Percentiles rank a stretch among this genome's conserved stretches.
Conservation (phyloP, 2,113 vertebrate species). For the Aix galericulata region DNA sequence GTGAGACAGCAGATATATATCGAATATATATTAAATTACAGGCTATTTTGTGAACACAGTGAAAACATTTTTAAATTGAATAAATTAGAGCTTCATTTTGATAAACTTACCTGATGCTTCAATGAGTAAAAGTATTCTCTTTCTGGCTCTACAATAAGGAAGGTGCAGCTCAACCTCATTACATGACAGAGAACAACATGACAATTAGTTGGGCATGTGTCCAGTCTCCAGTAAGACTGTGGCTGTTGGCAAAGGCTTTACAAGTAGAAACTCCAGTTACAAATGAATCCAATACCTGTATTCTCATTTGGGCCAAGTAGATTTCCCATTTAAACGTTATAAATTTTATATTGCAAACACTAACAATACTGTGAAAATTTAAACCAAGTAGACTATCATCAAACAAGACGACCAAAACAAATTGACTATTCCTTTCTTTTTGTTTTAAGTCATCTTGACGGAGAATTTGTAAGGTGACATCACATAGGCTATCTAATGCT, state of each 20-base stretch:
- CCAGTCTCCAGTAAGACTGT: background rate
- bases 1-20: background rate
- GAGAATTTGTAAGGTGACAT: background rate
- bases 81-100: no score
- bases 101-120: background rate
- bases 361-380: background rate
- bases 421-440: background rate
- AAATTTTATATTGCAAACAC: background rate
- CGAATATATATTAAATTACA: background rate
- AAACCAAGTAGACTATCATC: background rate
- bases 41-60: background rate
- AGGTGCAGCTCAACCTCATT: background rate
- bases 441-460: background rate
- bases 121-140: background rate
- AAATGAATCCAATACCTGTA: background rate
- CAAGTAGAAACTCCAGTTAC: background rate
- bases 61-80: no score
- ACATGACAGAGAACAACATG: background rate
- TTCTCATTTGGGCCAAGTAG: background rate
- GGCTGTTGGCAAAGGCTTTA: background rate
- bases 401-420: background rate
- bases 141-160: background rate
- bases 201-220: background rate
- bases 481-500: background rate
- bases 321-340: background rate